Conservation (phyloP, 2,113 vertebrate species). For the Trematocara variabile region DNA sequence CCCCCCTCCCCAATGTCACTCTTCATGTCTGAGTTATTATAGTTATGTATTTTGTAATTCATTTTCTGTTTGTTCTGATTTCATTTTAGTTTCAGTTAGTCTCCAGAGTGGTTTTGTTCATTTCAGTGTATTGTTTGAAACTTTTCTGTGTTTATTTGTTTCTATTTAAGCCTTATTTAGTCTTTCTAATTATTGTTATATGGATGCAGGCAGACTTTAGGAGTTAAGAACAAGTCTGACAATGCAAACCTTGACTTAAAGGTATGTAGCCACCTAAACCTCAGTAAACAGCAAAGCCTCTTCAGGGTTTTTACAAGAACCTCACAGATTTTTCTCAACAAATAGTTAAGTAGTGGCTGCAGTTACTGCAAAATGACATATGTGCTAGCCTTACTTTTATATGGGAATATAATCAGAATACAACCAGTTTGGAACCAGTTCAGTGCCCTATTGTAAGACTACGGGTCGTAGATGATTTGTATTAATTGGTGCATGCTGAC, state of each 20-base stretch:
- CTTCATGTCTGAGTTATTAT: neutral
- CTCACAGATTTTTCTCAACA: neutral
- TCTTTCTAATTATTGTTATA: neutral
- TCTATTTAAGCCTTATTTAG: neutral
- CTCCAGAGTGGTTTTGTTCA: neutral
- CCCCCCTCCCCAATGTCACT: neutral
- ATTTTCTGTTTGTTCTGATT: neutral
- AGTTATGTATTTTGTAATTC: neutral
- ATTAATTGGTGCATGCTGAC: neutral
- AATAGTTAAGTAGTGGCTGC: neutral
- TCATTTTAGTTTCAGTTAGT: neutral
- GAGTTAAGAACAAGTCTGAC: neutral
- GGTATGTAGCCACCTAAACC: neutral
- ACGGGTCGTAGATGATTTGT: neutral
- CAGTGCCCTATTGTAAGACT: neutral
- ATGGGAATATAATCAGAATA: neutral
- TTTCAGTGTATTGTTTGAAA: neutral
- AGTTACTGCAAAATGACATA: neutral
- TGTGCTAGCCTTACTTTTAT: neutral
- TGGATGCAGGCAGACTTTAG: neutral
- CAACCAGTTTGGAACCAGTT: neutral
- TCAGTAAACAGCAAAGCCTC: neutral
- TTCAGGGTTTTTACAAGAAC: neutral
- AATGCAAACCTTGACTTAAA: neutral
- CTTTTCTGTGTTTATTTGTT: neutral